These are phyloP conservation scores for Charina bottae DNA, from an alignment of 2,113 vertebrate species.

Conservation along the genomic window DNA sequence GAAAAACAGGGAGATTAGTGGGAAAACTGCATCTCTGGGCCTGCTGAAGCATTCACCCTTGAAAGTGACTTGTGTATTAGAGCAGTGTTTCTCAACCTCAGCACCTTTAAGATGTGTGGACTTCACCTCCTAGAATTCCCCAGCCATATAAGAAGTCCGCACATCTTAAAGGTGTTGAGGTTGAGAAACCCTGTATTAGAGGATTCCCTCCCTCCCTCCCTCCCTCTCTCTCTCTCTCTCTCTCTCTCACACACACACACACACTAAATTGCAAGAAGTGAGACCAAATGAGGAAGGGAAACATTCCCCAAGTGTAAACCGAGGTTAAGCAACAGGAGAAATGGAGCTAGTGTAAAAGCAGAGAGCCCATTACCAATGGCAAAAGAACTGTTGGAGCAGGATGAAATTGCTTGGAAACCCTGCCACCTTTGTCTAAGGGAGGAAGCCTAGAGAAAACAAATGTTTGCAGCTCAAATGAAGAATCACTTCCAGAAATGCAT, in stretches of 20 bases:
- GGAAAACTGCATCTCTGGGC: not conserved
- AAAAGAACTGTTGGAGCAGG: not conserved
- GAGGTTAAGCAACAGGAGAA: slow-evolving; percentile 1
- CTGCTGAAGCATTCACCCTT: not conserved
- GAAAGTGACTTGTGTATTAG: not conserved
- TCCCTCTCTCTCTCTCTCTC: not conserved
- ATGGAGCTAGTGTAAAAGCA: not conserved
- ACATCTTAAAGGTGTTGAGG: not conserved
- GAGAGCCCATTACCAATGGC: not conserved
- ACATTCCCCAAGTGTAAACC: not conserved
- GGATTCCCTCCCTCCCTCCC: not conserved
- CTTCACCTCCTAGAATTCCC: not conserved
- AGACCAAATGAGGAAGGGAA: not conserved
- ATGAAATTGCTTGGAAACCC: not conserved
- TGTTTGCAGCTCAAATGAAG: not conserved
- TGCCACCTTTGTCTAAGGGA: not conserved
- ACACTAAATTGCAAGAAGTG: not conserved
- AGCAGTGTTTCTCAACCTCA: not conserved
- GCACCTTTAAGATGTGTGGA: not conserved
- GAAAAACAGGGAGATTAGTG: not conserved
- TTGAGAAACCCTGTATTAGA: not conserved
- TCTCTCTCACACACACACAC: not conserved
- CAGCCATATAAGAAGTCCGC: not conserved
- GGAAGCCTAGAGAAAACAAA: not conserved
- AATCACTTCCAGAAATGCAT: not conserved